These are phyloP conservation scores for Adelphocoris suturalis DNA, from an alignment of 2,888 invertebrate species.

Conservation along the genomic window DNA sequence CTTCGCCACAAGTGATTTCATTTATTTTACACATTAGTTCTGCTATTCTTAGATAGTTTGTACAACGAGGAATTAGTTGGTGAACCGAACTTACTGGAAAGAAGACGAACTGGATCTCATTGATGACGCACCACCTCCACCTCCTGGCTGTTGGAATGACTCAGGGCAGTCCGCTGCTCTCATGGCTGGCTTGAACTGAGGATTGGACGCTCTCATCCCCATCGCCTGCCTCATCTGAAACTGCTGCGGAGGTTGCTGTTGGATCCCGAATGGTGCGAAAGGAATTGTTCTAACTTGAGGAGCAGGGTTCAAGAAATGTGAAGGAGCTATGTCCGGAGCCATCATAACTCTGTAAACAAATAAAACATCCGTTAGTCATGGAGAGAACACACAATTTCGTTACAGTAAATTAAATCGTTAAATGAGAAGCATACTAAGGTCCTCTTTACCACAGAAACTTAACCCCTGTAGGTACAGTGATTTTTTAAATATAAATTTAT, in stretches of 20 bases:
- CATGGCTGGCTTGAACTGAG: conserved; percentile 13
- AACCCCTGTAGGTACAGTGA: too few species aligned
- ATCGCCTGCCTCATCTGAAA: conserved; percentile 3
- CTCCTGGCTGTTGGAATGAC: neutral
- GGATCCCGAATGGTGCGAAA: conserved; percentile 42
- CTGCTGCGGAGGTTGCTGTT: neutral
- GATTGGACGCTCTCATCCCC: neutral
- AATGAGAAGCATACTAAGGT: too few species aligned
- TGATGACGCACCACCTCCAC: neutral
- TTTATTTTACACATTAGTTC: too few species aligned
- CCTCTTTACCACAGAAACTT: too few species aligned
- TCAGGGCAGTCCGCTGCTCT: conserved; percentile 43
- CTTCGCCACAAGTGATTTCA: too few species aligned
- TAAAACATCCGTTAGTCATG: too few species aligned
- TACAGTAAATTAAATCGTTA: too few species aligned
- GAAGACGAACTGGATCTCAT: neutral
- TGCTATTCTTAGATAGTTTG: too few species aligned
- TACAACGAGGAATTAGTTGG: too few species aligned
- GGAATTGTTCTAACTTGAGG: conserved; percentile 29
- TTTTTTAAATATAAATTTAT: too few species aligned
- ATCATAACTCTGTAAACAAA: neutral
- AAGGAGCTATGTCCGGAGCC: neutral
- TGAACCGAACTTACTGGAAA: neutral
- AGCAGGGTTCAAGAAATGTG: neutral
- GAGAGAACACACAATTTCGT: too few species aligned